Conservation (phyloP, 2,797 vertebrate species). For the Chloroceryle amazona region DNA sequence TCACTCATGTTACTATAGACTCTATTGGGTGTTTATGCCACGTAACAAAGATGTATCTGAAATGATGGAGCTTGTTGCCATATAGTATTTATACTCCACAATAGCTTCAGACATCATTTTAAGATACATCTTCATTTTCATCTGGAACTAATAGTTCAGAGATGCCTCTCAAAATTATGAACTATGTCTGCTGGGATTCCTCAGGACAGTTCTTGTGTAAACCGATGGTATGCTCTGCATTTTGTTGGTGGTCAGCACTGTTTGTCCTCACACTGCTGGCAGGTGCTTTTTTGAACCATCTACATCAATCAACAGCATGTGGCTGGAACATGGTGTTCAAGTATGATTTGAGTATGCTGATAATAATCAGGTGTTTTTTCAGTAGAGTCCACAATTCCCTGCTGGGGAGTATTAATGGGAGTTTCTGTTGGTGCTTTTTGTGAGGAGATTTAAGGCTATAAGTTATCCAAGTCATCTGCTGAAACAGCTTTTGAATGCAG, state of each 20-base stretch:
- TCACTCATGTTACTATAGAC: background rate
- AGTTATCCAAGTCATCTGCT: background rate
- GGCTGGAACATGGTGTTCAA: background rate
- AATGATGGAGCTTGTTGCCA: background rate
- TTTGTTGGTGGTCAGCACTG: background rate
- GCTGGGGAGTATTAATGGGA: background rate
- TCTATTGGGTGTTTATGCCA: background rate
- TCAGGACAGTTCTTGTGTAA: background rate
- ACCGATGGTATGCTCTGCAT: fast-evolving
- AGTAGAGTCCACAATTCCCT: background rate
- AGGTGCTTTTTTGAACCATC: background rate
- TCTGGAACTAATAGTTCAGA: background rate
- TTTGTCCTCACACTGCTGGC: background rate
- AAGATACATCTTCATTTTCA: background rate
- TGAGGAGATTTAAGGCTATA: background rate
- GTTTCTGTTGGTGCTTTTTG: background rate
- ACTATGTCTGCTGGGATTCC: background rate
- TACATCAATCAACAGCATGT: background rate
- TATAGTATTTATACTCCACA: background rate
- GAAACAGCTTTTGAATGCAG: background rate
- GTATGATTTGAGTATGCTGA: background rate
- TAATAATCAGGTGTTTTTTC: background rate
- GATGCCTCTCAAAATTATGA: background rate
- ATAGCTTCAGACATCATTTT: background rate
- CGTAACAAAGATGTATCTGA: background rate